Evolutionary conservation across 2,888 invertebrate genomes (phyloP), one percentile per base, ranked within the genome.

Genomic region (Sabatieria punctata): DNA sequence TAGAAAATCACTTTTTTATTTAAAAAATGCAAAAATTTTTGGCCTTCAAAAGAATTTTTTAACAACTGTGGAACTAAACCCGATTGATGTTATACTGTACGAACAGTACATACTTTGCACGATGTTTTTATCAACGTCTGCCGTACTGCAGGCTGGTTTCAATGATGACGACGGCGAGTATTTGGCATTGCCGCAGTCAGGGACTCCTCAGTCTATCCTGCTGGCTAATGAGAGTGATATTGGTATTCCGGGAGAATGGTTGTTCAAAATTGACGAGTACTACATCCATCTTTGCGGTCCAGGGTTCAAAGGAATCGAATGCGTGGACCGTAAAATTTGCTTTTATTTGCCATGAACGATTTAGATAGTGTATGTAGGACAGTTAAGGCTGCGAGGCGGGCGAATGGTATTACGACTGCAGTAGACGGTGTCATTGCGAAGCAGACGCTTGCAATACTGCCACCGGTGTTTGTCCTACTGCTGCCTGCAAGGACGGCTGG

Each of bases 231-330:
- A 59, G 44, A 57, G 57, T 22, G 63, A 64, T 49, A 65, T 65
- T 30, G 64, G 64, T 30, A 65, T 64, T 37, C 64, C 64, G 6
- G 64, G 63, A 35, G 63, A 63, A 48, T 63, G 63, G 63, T 43
- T 63, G 30, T 60, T 63, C 53, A 50, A 60, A 23, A 46, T 65
- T 4, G 64, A 64, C 49, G 52, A 50, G 2, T 22, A 22, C 25
- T 47, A 58, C 46, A 50, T 65, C 19, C 59, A 55, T 43, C 52
- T 65, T 2, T 63, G 63, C 46, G 64, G 63, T 2, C 60, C 63
- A 27, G 63, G 63, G 11, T 65, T 60, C 54, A 57, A 60, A 44
- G 63, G 63, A 25, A 46, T 59, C 24, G 64, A 65, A 48, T 64
- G 64, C 46, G 56, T 61, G 30, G 58, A 64, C 36, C 15, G 25